Conservation (phyloP, 2,113 vertebrate genomes). For the Callaeas wilsoni region DNA sequence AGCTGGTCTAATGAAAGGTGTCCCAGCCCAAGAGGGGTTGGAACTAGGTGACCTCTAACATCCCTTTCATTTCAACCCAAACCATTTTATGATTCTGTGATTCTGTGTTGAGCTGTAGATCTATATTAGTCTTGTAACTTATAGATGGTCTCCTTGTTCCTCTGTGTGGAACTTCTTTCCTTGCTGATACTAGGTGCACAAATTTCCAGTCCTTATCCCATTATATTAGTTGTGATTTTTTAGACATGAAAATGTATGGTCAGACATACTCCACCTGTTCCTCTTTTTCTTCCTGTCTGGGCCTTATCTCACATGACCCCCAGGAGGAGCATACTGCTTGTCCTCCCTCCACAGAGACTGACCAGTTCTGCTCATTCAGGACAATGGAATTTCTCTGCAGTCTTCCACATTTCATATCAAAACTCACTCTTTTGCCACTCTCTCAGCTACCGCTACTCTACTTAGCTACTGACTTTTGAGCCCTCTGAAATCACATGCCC, state of each 20-base stretch:
- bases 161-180: neutral
- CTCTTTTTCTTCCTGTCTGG: neutral
- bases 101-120: neutral
- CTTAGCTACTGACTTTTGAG: neutral
- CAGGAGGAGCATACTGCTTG: neutral
- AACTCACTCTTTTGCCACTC: neutral
- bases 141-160: neutral
- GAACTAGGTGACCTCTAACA: neutral
- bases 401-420: neutral
- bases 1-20: neutral
- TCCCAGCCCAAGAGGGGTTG: neutral
- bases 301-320: neutral
- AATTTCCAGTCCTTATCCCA: neutral
- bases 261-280: neutral
- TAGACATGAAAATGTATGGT: neutral
- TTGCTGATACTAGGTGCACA: neutral
- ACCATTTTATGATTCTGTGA: neutral
- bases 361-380: neutral
- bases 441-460: neutral
- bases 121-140: neutral
- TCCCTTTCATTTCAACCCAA: neutral
- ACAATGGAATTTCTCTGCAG: neutral
- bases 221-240: fast-evolving
- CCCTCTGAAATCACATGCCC: neutral
- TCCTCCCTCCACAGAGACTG: neutral